Evolutionary conservation across 2,113 vertebrate species (phyloP).

Genomic region (Pluvianellus socialis): DNA sequence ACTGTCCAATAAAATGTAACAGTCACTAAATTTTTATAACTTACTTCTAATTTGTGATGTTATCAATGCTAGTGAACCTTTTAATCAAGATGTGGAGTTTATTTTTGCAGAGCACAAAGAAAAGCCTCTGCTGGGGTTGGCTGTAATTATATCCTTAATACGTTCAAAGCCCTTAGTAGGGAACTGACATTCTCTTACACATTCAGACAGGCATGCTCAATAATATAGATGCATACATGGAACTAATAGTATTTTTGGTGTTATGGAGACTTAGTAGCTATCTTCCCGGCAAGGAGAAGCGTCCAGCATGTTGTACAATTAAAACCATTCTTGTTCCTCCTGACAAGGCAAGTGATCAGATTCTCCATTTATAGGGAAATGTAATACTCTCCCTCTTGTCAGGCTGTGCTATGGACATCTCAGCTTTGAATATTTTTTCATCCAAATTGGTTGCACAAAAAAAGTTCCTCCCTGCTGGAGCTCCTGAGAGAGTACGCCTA

Average conservation of each 20-base stretch:
- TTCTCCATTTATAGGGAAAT: background rate
- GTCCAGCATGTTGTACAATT: background rate
- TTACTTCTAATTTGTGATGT: background rate
- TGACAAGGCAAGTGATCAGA: background rate
- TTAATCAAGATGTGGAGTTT: background rate
- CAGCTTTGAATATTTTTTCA: background rate
- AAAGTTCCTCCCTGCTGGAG: background rate
- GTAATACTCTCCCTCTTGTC: background rate
- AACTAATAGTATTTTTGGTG: background rate
- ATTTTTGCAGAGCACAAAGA: background rate
- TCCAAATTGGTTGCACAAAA: background rate
- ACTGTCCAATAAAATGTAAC: constrained; percentile 10
- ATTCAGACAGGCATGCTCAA: background rate
- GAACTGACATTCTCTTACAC: background rate
- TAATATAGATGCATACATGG: background rate
- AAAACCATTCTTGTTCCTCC: background rate
- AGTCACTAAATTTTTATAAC: constrained; percentile 7
- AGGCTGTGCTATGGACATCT: background rate
- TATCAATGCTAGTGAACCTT: background rate
- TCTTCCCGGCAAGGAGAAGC: background rate
- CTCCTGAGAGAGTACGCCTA: background rate
- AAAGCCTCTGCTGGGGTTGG: background rate
- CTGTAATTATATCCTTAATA: background rate
- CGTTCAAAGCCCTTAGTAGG: background rate
- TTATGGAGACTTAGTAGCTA: background rate